These are phyloP conservation scores for Tetragonula clypearis DNA, from an alignment of 1,140 invertebrate genomes.

Conservation along the genomic window DNA sequence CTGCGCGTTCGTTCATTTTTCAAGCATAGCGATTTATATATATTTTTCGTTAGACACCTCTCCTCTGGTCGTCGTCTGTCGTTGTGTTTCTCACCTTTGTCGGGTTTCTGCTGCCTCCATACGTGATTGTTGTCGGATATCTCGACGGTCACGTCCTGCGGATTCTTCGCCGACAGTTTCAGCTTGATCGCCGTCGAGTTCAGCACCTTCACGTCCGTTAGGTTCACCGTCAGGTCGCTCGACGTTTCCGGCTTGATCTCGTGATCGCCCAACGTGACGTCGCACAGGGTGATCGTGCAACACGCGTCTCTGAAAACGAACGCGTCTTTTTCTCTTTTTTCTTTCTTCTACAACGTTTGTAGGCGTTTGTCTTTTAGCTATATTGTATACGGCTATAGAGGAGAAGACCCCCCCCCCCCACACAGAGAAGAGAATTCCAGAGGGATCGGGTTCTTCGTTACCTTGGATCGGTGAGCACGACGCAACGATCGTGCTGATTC, in stretches of 20 bases:
- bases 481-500: constrained; percentile 78
- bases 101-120: constrained; percentile 75
- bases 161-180: constrained; percentile 71
- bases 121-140: constrained; percentile 79
- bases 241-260: constrained; percentile 82
- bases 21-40: too few relatives aligned
- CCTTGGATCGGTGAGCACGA: constrained; percentile 74
- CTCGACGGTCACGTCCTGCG: constrained; percentile 72
- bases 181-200: constrained; percentile 79
- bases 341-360: too few relatives aligned
- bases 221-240: constrained; percentile 71
- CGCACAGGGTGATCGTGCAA: constrained; percentile 91
- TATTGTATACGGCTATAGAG: too few relatives aligned
- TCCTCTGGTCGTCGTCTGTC: too few relatives aligned
- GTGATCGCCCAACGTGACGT: constrained; percentile 88
- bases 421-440: too few relatives aligned
- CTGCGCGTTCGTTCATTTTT: constrained; percentile 51
- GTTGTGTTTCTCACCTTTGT: constrained; percentile 67
- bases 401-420: too few relatives aligned
- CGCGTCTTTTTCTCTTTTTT: too few relatives aligned
- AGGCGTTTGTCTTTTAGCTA: too few relatives aligned
- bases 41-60: not conserved
- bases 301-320: constrained; percentile 86
- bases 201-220: constrained; percentile 77
- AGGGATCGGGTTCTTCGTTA: constrained; percentile 19